Evolutionary conservation across 2,797 vertebrate genomes (phyloP).

Genomic region (Syngnathus rostellatus): DNA sequence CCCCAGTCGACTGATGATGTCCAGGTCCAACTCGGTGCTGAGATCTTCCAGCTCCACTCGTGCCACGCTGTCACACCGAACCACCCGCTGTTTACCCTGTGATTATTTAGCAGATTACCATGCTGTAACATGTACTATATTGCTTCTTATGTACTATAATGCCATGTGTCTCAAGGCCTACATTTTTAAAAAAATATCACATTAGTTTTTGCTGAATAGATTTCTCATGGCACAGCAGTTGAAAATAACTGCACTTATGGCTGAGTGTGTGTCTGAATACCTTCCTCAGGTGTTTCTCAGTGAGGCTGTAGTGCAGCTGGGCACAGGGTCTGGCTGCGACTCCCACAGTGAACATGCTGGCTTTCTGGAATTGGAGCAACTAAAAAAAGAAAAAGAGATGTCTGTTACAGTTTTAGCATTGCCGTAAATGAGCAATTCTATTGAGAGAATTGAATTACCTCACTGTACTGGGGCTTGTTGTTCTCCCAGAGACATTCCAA

Average conservation of each 20-base stretch:
- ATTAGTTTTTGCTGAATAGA: neutral
- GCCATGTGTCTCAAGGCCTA: neutral
- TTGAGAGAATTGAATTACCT: slow-evolving; percentile 61
- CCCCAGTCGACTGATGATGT: slow-evolving; percentile 72
- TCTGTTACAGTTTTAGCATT: neutral
- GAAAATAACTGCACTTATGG: neutral
- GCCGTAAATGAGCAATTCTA: neutral
- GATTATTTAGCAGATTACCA: slow-evolving; percentile 7
- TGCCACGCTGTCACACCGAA: slow-evolving; percentile 66
- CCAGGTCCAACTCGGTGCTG: slow-evolving; percentile 78
- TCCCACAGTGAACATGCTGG: slow-evolving; percentile 68
- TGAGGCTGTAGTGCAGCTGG: slow-evolving; percentile 77
- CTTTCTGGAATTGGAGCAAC: slow-evolving; percentile 80
- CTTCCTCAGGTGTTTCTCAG: slow-evolving; percentile 67
- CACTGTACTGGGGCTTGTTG: slow-evolving; percentile 69
- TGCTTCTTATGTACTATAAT: no score
- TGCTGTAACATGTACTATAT: neutral
- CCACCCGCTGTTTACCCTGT: slow-evolving; percentile 71
- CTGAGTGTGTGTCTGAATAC: slow-evolving; percentile 32
- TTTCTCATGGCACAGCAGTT: neutral
- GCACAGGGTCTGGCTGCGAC: slow-evolving; percentile 76
- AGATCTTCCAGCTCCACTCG: slow-evolving; percentile 75
- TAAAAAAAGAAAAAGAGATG: slow-evolving; percentile 31
- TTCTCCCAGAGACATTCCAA: slow-evolving; percentile 81
- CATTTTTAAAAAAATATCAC: neutral